Conservation (phyloP, 2,888 invertebrate genomes). For the Pristionchus fissidentatus region DNA sequence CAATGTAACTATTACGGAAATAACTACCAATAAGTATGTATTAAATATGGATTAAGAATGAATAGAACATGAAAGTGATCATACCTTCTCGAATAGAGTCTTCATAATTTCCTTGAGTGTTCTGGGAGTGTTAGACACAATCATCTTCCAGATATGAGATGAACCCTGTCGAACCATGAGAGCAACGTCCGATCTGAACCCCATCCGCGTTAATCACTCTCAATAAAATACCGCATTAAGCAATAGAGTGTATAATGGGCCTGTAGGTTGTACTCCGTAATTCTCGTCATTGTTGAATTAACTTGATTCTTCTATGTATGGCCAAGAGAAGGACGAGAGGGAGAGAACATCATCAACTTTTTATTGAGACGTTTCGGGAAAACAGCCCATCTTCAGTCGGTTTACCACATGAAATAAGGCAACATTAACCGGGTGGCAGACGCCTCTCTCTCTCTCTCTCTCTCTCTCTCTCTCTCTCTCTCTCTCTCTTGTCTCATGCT, state of each 20-base stretch:
- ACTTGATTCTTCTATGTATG: too few species aligned
- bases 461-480: neutral
- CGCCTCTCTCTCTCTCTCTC: too few species aligned
- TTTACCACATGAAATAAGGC: too few species aligned
- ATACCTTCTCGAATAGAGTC: constrained; percentile 87
- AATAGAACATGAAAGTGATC: neutral
- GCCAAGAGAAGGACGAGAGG: too few species aligned
- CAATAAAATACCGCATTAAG: neutral
- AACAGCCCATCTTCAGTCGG: too few species aligned
- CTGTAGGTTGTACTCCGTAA: constrained; percentile 36
- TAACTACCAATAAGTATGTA: too few species aligned
- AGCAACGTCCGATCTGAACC: constrained; percentile 93
- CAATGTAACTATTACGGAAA: neutral
- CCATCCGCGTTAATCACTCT: neutral
- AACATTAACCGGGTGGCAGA: too few species aligned
- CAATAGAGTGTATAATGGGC: neutral
- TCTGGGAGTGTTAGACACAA: constrained; percentile 96
- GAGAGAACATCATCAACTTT: too few species aligned
- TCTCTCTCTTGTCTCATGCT: neutral
- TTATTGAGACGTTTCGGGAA: too few species aligned
- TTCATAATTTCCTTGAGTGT: constrained; percentile 95
- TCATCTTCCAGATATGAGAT: constrained; percentile 98
- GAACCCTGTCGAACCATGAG: constrained; percentile 97
- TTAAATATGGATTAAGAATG: neutral
- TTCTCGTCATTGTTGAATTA: too few species aligned